phyloP scores from a whole-genome alignment of 2,113 vertebrate species.

The Heterotilapia buettikoferi region DNA sequence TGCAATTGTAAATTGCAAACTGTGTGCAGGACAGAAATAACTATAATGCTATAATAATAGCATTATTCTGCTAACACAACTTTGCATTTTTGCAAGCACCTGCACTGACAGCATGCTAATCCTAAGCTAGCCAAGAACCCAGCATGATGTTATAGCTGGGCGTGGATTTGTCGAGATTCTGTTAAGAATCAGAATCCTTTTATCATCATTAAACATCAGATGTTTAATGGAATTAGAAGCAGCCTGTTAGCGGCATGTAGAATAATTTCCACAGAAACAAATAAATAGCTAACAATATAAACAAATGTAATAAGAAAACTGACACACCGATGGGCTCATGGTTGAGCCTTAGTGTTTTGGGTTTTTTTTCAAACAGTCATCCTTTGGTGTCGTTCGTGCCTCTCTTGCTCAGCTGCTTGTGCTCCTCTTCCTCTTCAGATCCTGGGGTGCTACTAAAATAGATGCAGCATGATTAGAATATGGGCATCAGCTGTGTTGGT shows the following conservation, averaged over 20 bases:
- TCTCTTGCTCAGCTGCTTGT: not conserved
- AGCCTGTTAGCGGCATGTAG: not conserved
- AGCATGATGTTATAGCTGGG: not conserved
- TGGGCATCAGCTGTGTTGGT: not conserved
- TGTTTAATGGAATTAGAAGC: accelerated
- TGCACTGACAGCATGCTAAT: not conserved
- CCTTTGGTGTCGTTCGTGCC: not conserved
- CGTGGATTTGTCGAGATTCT: accelerated
- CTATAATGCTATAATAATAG: not conserved
- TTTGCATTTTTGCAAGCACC: not conserved
- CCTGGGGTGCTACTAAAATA: not conserved
- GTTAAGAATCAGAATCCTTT: accelerated
- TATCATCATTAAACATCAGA: not conserved
- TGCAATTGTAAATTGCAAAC: not conserved
- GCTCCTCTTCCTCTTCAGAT: not conserved
- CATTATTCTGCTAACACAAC: not conserved
- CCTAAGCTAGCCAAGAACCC: not conserved
- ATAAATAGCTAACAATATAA: not conserved
- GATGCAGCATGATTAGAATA: accelerated
- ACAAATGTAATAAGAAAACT: accelerated
- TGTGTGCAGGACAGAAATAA: not conserved
- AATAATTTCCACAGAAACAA: accelerated
- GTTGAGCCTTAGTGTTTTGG: not conserved
- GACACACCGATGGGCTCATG: accelerated
- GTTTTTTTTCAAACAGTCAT: accelerated